These are phyloP conservation scores for Irena cyanogastra DNA, from an alignment of 2,113 vertebrate species.

Conservation along the genomic window DNA sequence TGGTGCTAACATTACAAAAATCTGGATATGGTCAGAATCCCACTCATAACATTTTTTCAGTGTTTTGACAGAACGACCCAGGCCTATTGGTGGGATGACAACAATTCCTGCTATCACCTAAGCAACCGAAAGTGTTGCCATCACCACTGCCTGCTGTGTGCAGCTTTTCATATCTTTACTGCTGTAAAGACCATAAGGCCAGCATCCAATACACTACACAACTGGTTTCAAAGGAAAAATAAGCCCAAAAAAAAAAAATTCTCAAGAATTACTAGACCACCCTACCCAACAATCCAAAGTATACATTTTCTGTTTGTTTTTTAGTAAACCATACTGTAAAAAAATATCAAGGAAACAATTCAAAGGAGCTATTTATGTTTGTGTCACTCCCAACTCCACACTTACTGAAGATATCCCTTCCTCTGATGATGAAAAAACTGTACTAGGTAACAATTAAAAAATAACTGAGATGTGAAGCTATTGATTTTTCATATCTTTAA, in stretches of 20 bases:
- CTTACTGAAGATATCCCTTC: background rate
- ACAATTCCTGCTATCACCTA: background rate
- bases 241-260: background rate
- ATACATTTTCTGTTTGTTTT: background rate
- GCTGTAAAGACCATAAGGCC: background rate
- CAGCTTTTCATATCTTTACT: background rate
- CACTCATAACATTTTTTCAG: background rate
- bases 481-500: background rate
- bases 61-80: background rate
- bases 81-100: background rate
- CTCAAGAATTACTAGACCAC: background rate
- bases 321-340: background rate
- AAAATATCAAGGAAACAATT: background rate
- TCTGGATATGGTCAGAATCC: background rate
- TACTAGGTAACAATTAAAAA: background rate
- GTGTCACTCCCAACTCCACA: background rate
- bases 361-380: background rate
- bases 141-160: background rate
- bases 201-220: background rate
- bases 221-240: background rate
- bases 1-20: background rate
- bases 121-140: background rate
- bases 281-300: background rate
- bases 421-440: background rate
- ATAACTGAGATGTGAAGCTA: background rate